Evolutionary conservation across 1,140 invertebrate genomes (phyloP).

Genomic region (Planococcus citri): DNA sequence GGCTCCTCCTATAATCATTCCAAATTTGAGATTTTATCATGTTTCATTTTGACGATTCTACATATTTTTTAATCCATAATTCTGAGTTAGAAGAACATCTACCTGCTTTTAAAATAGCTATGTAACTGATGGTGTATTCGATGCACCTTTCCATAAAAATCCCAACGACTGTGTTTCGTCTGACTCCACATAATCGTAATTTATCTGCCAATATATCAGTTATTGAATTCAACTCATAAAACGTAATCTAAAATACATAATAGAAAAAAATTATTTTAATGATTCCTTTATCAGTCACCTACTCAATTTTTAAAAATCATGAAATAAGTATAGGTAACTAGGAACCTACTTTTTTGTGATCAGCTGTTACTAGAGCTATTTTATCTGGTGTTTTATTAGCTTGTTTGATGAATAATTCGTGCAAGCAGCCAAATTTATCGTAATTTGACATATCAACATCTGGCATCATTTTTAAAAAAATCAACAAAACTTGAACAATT

Average conservation of each 20-base stretch:
- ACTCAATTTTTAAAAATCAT: neutral
- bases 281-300: neutral
- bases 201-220: slow-evolving; percentile 27
- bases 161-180: slow-evolving; percentile 31
- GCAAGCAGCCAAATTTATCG: slow-evolving; percentile 29
- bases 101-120: slow-evolving; percentile 39
- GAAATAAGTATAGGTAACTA: too few species aligned
- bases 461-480: neutral
- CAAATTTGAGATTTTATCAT: neutral
- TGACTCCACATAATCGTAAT: slow-evolving; percentile 25
- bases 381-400: slow-evolving; percentile 26
- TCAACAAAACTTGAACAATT: neutral
- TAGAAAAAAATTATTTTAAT: too few species aligned
- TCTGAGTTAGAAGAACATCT: too few species aligned
- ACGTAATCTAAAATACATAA: slow-evolving; percentile 26
- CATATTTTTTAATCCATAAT: too few species aligned
- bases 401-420: slow-evolving; percentile 29
- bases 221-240: slow-evolving; percentile 26
- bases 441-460: slow-evolving; percentile 27
- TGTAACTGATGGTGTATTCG: slow-evolving; percentile 36
- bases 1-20: slow-evolving; percentile 25
- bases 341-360: slow-evolving; percentile 22
- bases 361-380: slow-evolving; percentile 26
- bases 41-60: too few species aligned
- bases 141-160: slow-evolving; percentile 37